A percentile compares a stretch with the other conserved stretches of the same genome.
These are phyloP conservation scores for Anomalospiza imberbis DNA, from an alignment of 2,797 vertebrate genomes.

Conservation along the genomic window DNA sequence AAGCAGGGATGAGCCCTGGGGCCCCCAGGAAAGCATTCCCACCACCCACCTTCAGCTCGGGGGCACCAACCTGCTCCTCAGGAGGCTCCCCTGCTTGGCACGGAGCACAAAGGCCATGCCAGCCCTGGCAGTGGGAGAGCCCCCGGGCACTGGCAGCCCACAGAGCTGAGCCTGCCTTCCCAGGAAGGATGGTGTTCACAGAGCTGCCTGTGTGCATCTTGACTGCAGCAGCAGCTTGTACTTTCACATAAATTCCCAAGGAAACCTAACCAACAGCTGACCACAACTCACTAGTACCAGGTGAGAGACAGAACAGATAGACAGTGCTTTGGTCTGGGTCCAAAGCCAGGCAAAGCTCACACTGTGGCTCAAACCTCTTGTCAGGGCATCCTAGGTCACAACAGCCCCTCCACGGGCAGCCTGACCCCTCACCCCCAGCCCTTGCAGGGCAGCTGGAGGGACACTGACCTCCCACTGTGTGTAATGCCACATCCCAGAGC, in stretches of 20 bases:
- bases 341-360: not conserved
- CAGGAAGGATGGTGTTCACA: not conserved
- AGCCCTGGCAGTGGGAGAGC: not conserved
- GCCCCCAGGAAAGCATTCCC: not conserved
- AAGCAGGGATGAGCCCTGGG: not conserved
- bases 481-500: not conserved
- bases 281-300: rapidly evolving
- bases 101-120: rapidly evolving
- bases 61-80: rapidly evolving
- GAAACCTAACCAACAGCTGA: not conserved
- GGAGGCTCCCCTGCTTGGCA: not conserved
- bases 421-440: rapidly evolving
- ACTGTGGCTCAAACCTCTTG: not conserved
- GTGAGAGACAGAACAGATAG: not conserved
- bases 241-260: not conserved
- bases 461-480: not conserved
- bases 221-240: not conserved
- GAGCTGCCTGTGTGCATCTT: not conserved
- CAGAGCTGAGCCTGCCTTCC: not conserved
- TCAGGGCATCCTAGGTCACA: not conserved
- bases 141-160: not conserved
- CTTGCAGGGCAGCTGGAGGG: rapidly evolving
- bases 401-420: rapidly evolving
- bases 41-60: not conserved
- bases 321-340: not conserved